Percentiles rank a stretch among this genome's conserved stretches.
Evolutionary conservation across 2,797 vertebrate species (phyloP).

Genomic region (Eulemur rubriventer): DNA sequence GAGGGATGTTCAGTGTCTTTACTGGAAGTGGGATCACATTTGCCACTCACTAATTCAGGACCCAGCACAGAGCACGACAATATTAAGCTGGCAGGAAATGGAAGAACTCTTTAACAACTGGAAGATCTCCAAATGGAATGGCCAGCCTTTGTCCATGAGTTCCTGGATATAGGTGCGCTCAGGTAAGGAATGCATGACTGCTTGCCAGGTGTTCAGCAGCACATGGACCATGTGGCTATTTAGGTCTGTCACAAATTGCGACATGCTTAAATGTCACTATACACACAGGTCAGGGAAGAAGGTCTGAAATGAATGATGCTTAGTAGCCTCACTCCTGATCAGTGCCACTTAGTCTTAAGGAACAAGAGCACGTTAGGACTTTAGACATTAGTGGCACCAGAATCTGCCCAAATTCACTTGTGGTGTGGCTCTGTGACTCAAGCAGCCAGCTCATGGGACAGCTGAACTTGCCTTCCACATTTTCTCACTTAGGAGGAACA

Average conservation of each 20-base stretch:
- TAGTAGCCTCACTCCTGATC: background rate
- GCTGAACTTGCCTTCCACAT: rapidly evolving
- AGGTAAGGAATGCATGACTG: background rate
- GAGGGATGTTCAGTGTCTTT: background rate
- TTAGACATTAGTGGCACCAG: background rate
- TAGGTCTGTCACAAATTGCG: background rate
- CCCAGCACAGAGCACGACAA: too few species aligned
- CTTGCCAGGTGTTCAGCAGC: background rate
- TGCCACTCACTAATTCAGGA: too few species aligned
- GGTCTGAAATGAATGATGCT: background rate
- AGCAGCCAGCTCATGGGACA: rapidly evolving
- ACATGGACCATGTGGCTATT: background rate
- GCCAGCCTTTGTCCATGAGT: background rate
- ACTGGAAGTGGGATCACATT: too few species aligned
- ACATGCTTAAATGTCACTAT: background rate
- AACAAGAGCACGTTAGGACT: background rate
- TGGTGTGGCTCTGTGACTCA: background rate
- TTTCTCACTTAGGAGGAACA: background rate
- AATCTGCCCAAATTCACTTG: background rate
- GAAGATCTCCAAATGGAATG: too few species aligned
- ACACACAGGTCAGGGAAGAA: too few species aligned
- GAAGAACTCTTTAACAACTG: background rate
- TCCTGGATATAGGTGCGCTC: background rate
- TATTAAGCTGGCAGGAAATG: background rate
- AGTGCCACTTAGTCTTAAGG: background rate